These are phyloP conservation scores for Phoenicopterus ruber DNA, from an alignment of 2,113 vertebrate species.

Conservation along the genomic window DNA sequence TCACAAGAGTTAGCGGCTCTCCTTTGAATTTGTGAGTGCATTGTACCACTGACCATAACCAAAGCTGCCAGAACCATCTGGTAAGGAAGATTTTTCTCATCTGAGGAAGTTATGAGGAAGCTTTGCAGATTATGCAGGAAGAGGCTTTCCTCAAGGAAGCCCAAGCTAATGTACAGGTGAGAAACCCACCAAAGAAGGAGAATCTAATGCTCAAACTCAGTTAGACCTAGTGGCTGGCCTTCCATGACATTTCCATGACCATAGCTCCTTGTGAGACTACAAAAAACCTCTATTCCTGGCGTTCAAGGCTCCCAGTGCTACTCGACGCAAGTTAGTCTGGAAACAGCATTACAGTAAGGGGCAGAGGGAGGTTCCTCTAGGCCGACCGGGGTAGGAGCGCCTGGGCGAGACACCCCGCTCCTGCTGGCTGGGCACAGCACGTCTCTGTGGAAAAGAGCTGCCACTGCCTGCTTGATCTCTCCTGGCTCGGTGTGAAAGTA, in stretches of 20 bases:
- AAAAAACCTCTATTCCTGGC: not conserved
- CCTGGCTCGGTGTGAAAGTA: not conserved
- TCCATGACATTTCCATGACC: not conserved
- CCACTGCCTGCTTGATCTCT: not conserved
- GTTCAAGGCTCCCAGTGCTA: not conserved
- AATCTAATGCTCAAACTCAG: not conserved
- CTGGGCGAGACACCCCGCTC: accelerated
- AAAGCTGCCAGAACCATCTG: not conserved
- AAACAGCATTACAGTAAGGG: not conserved
- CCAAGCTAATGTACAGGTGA: not conserved
- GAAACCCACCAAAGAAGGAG: not conserved
- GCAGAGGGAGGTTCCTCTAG: not conserved
- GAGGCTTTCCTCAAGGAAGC: not conserved
- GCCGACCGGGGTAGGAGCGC: not conserved
- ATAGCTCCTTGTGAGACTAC: not conserved
- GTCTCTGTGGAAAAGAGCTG: accelerated
- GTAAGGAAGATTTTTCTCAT: not conserved
- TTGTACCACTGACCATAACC: not conserved
- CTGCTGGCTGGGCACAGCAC: not conserved
- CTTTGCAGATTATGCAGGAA: not conserved
- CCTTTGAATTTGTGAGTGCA: not conserved
- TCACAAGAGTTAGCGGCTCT: not conserved
- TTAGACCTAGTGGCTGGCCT: not conserved
- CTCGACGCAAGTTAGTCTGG: not conserved
- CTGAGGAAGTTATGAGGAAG: not conserved